Conservation (phyloP, 2,113 vertebrate genomes). For the Microtus montanus region DNA sequence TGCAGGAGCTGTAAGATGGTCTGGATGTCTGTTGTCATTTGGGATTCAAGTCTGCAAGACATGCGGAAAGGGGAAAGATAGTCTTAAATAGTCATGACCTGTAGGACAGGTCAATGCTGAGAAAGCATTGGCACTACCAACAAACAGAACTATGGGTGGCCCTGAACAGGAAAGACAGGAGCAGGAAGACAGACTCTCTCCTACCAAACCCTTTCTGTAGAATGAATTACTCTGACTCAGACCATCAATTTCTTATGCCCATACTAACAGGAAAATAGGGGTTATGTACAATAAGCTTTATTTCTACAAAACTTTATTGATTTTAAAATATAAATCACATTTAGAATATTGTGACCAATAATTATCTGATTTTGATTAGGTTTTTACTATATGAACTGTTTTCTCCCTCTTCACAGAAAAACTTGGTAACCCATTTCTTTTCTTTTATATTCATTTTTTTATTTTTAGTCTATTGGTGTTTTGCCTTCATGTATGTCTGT, state of each 20-base stretch:
- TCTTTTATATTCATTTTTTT: not conserved
- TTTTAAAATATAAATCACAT: conserved; percentile 42
- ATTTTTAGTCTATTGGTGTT: not conserved
- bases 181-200: conserved; percentile 69
- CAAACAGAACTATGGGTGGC: conserved; percentile 24
- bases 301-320: conserved; percentile 29
- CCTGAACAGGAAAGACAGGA: conserved; percentile 78
- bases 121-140: not conserved
- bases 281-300: not conserved
- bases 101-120: not conserved
- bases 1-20: conserved; percentile 96
- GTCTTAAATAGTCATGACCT: not conserved
- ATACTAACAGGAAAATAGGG: conserved; percentile 21
- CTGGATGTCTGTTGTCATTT: conserved; percentile 97
- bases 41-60: conserved; percentile 93
- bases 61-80: conserved; percentile 28
- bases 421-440: not conserved
- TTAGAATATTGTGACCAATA: conserved; percentile 36
- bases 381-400: not conserved
- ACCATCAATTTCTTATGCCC: not conserved
- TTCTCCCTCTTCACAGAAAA: not conserved
- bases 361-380: not conserved
- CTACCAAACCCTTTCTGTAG: not conserved
- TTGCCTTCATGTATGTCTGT: not conserved
- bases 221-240: not conserved